phyloP scores from a whole-genome alignment of 2,113 vertebrate genomes.

The Variabilichromis moorii region DNA sequence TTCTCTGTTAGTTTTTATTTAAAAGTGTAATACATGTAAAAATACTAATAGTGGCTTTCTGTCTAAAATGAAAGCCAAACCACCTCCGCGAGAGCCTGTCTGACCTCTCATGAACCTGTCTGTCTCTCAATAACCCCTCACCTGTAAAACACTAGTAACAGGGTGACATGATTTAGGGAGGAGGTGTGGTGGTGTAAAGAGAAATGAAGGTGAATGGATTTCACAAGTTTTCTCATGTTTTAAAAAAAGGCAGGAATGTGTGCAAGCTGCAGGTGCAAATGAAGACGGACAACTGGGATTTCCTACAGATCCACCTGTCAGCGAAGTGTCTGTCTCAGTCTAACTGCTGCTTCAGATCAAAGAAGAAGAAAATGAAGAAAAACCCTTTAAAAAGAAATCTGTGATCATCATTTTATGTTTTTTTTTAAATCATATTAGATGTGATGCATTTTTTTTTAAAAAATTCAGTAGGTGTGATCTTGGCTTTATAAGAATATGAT shows the following conservation, averaged over 20 bases:
- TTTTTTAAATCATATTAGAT: rapidly evolving
- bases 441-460: background rate
- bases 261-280: constrained; percentile 29
- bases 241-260: background rate
- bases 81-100: background rate
- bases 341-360: background rate
- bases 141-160: constrained; percentile 28
- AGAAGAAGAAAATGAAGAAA: background rate
- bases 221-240: background rate
- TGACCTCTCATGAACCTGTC: constrained; percentile 30
- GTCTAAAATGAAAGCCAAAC: background rate
- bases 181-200: background rate
- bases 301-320: constrained; percentile 44
- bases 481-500: background rate
- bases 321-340: background rate
- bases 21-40: background rate
- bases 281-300: constrained; percentile 24
- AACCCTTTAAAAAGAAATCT: background rate
- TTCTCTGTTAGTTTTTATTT: background rate
- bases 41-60: background rate
- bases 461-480: background rate
- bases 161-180: background rate
- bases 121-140: constrained; percentile 4
- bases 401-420: background rate
- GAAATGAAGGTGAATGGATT: background rate